A percentile compares a stretch with the other conserved stretches of the same genome.
Evolutionary conservation across 1,140 invertebrate genomes (phyloP).

Genomic region (Lucilia cuprina): DNA sequence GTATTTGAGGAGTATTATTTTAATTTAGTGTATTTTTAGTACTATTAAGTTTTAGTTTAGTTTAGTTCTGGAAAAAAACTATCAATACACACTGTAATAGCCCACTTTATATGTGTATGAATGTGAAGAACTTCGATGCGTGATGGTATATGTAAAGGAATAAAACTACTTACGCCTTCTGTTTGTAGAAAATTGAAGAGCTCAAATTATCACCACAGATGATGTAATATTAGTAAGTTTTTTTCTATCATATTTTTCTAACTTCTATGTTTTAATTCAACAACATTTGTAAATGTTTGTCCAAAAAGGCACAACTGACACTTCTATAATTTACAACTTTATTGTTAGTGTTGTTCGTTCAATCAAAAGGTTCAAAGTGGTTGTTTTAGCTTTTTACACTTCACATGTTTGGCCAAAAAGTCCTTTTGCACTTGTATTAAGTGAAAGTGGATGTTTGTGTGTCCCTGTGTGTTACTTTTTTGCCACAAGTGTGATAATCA

Average conservation of each 20-base stretch:
- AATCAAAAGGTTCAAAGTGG: neutral
- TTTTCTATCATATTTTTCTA: neutral
- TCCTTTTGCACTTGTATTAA: neutral
- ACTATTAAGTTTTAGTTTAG: too few species aligned
- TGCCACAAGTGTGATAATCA: slow-evolving; percentile 35
- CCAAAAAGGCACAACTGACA: slow-evolving; percentile 22
- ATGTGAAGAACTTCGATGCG: neutral
- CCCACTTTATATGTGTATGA: too few species aligned
- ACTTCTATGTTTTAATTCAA: neutral
- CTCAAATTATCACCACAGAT: slow-evolving; percentile 34
- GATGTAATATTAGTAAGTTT: slow-evolving; percentile 37
- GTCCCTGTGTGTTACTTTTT: neutral
- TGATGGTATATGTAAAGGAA: neutral
- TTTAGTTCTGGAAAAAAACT: too few species aligned
- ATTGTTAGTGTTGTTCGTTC: too few species aligned
- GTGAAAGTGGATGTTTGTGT: neutral
- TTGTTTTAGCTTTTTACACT: neutral
- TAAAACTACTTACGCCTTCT: neutral
- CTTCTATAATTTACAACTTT: slow-evolving; percentile 35
- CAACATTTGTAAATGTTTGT: neutral
- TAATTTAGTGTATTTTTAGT: too few species aligned
- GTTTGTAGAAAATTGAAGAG: slow-evolving; percentile 24
- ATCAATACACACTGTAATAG: too few species aligned
- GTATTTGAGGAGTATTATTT: too few species aligned
- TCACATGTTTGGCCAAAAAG: neutral